A percentile compares a stretch with the other conserved stretches of the same genome.
phyloP scores from a whole-genome alignment of 2,113 vertebrate species.

The Butastur rufipennis region DNA sequence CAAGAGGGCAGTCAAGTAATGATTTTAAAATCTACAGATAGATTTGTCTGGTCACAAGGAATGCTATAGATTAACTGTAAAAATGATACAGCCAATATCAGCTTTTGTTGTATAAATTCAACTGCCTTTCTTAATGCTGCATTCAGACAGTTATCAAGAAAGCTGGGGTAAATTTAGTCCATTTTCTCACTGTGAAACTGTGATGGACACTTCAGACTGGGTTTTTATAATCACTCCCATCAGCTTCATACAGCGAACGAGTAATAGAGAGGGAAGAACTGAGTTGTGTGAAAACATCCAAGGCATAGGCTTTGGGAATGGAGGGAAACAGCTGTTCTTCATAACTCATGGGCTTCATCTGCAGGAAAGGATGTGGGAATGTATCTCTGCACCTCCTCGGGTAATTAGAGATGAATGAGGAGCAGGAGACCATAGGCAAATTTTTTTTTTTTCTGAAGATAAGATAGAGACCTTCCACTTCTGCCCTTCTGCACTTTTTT shows the following conservation, averaged over 20 bases:
- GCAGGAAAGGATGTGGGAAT: neutral
- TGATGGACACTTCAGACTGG: neutral
- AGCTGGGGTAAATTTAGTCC: neutral
- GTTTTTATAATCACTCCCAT: neutral
- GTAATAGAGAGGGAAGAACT: neutral
- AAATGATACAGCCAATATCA: neutral
- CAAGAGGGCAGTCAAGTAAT: neutral
- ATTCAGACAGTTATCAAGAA: neutral
- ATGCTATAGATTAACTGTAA: neutral
- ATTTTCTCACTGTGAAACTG: neutral
- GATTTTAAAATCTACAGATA: neutral
- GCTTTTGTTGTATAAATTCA: neutral
- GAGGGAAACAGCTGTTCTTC: neutral
- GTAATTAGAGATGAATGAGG: neutral
- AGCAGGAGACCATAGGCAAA: neutral
- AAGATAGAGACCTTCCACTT: neutral
- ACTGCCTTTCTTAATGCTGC: neutral
- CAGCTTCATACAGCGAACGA: neutral
- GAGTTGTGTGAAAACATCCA: neutral
- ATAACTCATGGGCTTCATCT: neutral
- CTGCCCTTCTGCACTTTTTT: neutral
- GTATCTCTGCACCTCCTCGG: neutral
- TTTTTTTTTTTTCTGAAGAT: neutral
- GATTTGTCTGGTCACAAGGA: neutral
- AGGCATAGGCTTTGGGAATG: neutral